Base-by-base conservation (phyloP, 2,797 vertebrate species). In the Florisuga fusca region DNA sequence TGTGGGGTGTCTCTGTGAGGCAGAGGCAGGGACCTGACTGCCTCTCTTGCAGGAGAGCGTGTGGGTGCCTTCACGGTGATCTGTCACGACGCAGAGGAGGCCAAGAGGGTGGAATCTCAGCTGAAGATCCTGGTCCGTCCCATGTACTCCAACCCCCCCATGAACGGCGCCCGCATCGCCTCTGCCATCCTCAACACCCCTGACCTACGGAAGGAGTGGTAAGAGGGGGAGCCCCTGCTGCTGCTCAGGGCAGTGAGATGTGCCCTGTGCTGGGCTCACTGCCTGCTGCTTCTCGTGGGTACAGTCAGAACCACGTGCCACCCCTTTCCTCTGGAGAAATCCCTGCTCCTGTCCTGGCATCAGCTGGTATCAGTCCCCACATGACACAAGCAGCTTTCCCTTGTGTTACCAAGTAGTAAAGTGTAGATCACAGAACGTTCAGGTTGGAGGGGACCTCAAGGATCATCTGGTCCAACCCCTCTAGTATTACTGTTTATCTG, bases 51-150 rank as follows among this genome's bases (percentile, higher is more conserved):
- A 99, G 99, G 99, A 89, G 99, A 99, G 97, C 99, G 99, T 75
- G 99, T 98, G 1, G 99, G 99, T 50, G 99, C 99, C 82, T 99
- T 99, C 97, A 98, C 98, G 1, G 97, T 99, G 61, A 96, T 99
- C 94, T 99, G 99, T 96, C 98, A 97, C 3, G 99, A 99, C 4
- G 90, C 97, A 0, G 99, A 99, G 8, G 99, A 99, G 96, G 99
- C 99, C 71, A 99, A 99, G 97, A 98, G 99, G 68, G 99, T 99
- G 0, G 99, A 99, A 86, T 99, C 99, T 4, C 99, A 99, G 94
- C 96, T 99, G 75, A 99, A 99, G 98, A 99, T 99, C 95, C 98
- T 99, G 69, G 99, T 99, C 96, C 98, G 99, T 23, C 99, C 99
- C 89, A 99, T 99, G 98, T 99, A 99, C 95, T 99, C 99, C 95